Conservation (phyloP, 1,140 invertebrate genomes). For the Stegodyphus mimosarum region DNA sequence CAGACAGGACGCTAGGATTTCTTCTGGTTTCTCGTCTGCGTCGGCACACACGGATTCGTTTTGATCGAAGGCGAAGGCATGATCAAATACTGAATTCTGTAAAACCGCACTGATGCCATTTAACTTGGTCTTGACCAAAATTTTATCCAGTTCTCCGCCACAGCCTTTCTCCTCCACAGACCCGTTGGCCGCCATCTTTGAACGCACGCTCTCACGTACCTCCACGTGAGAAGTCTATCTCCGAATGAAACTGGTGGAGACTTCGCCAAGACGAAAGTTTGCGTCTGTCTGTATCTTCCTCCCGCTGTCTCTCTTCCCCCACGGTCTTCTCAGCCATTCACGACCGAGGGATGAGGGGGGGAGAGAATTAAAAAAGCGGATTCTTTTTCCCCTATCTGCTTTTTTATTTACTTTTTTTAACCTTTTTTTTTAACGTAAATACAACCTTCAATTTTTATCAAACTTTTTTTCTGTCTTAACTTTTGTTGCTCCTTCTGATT, state of each 20-base stretch:
- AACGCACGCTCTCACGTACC: slow-evolving; percentile 10
- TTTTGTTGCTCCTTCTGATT: too few species aligned
- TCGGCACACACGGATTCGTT: background rate
- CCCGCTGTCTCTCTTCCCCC: too few species aligned
- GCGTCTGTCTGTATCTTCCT: background rate
- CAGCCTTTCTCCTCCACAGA: slow-evolving; percentile 27
- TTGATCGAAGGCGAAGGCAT: slow-evolving; percentile 7
- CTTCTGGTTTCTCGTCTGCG: background rate
- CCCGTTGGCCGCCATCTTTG: slow-evolving; percentile 46
- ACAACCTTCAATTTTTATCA: too few species aligned
- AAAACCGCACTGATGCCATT: background rate
- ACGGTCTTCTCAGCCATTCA: too few species aligned
- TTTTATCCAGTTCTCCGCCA: slow-evolving; percentile 30
- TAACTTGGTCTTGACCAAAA: background rate
- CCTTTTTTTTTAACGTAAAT: too few species aligned
- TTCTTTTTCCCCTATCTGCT: too few species aligned
- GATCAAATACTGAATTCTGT: background rate
- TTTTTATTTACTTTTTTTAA: too few species aligned
- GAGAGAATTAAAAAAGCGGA: too few species aligned
- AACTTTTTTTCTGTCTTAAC: too few species aligned
- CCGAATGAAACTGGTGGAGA: background rate
- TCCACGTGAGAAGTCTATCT: background rate
- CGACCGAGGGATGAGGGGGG: too few species aligned
- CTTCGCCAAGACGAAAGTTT: background rate
- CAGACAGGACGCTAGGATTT: slow-evolving; percentile 10